Evolutionary conservation across 1,140 invertebrate genomes (phyloP).

Genomic region (Drosophila tristis): DNA sequence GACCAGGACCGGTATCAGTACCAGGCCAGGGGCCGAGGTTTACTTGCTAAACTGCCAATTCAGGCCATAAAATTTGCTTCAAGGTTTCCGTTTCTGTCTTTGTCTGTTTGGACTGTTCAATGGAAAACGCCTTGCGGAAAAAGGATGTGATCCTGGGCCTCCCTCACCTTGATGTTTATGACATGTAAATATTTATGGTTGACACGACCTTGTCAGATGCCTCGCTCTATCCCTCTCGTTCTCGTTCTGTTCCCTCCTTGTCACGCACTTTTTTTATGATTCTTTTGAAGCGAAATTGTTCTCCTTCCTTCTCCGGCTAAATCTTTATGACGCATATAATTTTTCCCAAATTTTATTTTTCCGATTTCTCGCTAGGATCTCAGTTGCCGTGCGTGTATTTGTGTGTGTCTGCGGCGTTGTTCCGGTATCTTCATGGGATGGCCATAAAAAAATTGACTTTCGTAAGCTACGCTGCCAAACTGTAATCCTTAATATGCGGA

Average conservation of each 20-base stretch:
- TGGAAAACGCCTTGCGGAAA: conserved; percentile 76
- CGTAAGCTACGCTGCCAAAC: conserved; percentile 54
- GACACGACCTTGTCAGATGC: conserved; percentile 68
- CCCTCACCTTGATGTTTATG: conserved; percentile 77
- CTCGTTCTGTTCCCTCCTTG: conserved; percentile 11
- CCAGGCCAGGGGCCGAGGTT: background rate
- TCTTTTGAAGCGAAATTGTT: conserved; percentile 58
- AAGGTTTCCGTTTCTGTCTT: conserved; percentile 52
- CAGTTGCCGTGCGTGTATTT: conserved; percentile 5
- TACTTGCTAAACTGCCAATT: conserved; percentile 36
- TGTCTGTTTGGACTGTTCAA: conserved; percentile 58
- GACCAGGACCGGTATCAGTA: background rate
- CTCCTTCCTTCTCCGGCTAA: conserved; percentile 50
- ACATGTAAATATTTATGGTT: conserved; percentile 82
- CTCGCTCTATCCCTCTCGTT: conserved; percentile 12
- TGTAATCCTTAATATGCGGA: conserved; percentile 21
- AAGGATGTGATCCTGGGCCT: conserved; percentile 62
- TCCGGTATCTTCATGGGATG: conserved; percentile 44
- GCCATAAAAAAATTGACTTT: conserved; percentile 81
- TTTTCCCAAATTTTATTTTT: conserved; percentile 66
- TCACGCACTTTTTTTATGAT: conserved; percentile 69
- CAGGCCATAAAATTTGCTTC: conserved; percentile 57
- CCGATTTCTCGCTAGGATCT: conserved; percentile 37
- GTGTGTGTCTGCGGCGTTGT: conserved; percentile 46
- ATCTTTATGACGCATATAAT: conserved; percentile 72